Evolutionary conservation across 2,888 invertebrate genomes (phyloP), one percentile per base, ranked within the genome.

Genomic region (Meandrusa payeni): DNA sequence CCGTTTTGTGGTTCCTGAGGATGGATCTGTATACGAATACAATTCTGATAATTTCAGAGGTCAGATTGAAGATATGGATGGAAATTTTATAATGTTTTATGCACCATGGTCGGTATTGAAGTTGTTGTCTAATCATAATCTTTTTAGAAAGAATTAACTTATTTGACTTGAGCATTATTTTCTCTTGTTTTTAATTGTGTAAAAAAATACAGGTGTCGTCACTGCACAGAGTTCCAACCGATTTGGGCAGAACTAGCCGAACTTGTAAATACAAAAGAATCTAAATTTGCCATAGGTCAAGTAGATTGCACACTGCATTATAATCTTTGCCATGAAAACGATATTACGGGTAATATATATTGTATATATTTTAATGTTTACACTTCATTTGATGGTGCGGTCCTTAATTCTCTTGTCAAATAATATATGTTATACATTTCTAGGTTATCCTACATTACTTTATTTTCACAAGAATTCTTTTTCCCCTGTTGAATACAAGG

Each of bases 51-150:
- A 89, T 61, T 94, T 94, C 63, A 88, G 89, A 24, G 77, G 85
- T 38, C 91, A 91, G 74, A 80, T 90, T 63, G 87, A 89, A 51
- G 89, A 90, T 64, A 90, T 80, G 75, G 82, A 91, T 64, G 93
- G 93, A 55, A 92, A 93, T 71, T 94, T 94, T 70, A 88, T 94
- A 1, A 92, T 94, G 91, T 94, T 94, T 73, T 94, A 91, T 76
- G 94, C 94, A 5, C 94, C 94, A 32, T 94, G 94, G 94, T 94
- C 80, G 88, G 90, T 78, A 60, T 6, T n/a, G 2, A 15, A 15
- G 2, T 3, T 15, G 15, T 15, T n/a, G n/a, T n/a, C n/a, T n/a
- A n/a, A n/a, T n/a, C n/a, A n/a, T n/a, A n/a, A n/a, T n/a, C n/a
- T n/a, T n/a, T n/a, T n/a, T n/a, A n/a, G n/a, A n/a, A n/a, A n/a